Conservation (phyloP, 2,888 invertebrate species). For the Rhopalosiphum nymphaeae region DNA sequence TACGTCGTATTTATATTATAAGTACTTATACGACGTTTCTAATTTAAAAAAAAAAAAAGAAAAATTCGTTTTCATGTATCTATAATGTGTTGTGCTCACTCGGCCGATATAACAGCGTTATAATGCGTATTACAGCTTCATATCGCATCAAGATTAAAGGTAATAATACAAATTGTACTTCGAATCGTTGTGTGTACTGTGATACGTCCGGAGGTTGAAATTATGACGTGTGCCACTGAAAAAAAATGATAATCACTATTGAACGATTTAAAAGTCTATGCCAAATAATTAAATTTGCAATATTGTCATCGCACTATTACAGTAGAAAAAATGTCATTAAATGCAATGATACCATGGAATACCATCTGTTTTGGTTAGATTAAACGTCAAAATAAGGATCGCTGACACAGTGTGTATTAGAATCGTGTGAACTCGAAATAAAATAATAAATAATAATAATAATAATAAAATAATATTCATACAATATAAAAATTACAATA, state of each 20-base stretch:
- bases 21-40: background rate
- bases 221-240: background rate
- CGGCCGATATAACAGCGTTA: background rate
- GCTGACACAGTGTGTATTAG: background rate
- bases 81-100: background rate
- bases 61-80: background rate
- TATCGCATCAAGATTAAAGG: background rate
- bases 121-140: background rate
- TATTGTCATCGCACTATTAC: background rate
- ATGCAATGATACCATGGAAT: background rate
- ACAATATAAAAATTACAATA: background rate
- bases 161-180: background rate
- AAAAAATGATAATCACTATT: background rate
- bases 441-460: too few species aligned
- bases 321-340: too few species aligned
- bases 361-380: background rate
- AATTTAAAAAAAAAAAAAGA: background rate
- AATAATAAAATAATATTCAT: background rate
- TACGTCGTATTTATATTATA: constrained; percentile 13
- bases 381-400: background rate
- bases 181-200: background rate
- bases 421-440: background rate
- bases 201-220: background rate
- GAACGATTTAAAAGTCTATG: background rate
- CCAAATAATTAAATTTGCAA: too few species aligned